These are phyloP conservation scores for Pachliopta kotzebuea DNA, from an alignment of 2,888 invertebrate genomes.

Conservation along the genomic window DNA sequence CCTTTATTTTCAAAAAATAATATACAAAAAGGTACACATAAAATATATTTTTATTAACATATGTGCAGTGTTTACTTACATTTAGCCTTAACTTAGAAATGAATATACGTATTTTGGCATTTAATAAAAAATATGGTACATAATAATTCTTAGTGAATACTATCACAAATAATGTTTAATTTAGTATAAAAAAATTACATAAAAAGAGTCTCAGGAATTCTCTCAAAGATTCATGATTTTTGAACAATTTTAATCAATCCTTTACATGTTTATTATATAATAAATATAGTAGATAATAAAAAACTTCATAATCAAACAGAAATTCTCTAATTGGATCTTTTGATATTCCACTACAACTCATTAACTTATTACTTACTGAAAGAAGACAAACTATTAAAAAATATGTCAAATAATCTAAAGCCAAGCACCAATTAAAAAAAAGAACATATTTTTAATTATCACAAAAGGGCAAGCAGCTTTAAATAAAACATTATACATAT, in stretches of 20 bases:
- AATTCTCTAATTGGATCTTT: background rate
- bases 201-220: background rate
- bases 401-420: background rate
- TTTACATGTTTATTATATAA: no score
- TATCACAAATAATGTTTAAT: conserved; percentile 14
- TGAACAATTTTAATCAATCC: no score
- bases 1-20: conserved; percentile 2
- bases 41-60: conserved; percentile 18
- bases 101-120: background rate
- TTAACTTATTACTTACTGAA: background rate
- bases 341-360: background rate
- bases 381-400: background rate
- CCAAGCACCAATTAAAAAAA: conserved; percentile 25
- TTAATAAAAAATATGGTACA: background rate
- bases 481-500: background rate
- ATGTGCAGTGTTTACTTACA: conserved; percentile 3
- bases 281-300: no score
- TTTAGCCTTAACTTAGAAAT: background rate
- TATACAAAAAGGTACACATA: conserved; percentile 1
- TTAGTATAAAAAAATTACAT: background rate
- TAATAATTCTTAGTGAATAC: conserved; percentile 11
- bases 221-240: no score
- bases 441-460: conserved; percentile 2
- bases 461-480: conserved; percentile 19
- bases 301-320: no score